phyloP scores from a whole-genome alignment of 2,888 invertebrate genomes.

The Teinopalpus imperialis region DNA sequence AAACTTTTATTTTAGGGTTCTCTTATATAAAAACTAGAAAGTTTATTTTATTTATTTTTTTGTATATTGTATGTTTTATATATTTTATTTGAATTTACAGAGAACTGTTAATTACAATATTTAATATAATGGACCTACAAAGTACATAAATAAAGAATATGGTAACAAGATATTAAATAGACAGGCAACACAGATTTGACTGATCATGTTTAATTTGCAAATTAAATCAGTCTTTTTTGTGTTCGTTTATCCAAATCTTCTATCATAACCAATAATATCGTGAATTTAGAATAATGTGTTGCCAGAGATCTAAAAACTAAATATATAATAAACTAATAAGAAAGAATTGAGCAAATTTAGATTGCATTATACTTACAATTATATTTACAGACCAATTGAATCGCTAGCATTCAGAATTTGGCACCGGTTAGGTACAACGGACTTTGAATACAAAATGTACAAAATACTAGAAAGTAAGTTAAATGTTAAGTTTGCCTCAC shows the following conservation, averaged over 20 bases:
- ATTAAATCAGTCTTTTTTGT: too few relatives aligned
- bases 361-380: constrained; percentile 36
- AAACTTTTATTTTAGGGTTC: too few relatives aligned
- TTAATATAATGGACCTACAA: too few relatives aligned
- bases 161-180: constrained; percentile 13
- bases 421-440: constrained; percentile 76
- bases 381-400: constrained; percentile 48
- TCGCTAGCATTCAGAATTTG: constrained; percentile 44
- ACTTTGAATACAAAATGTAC: constrained; percentile 51
- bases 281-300: constrained; percentile 7
- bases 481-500: not conserved
- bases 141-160: constrained; percentile 6
- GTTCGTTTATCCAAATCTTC: too few relatives aligned
- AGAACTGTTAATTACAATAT: too few relatives aligned
- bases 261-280: too few relatives aligned
- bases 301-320: constrained; percentile 6
- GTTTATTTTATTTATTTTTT: too few relatives aligned
- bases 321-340: constrained; percentile 21
- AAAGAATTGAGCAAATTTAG: constrained; percentile 61
- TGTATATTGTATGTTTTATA: too few relatives aligned
- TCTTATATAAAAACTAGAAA: too few relatives aligned
- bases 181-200: not conserved
- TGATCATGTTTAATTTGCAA: not conserved
- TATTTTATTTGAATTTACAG: too few relatives aligned
- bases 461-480: constrained; percentile 29